Conservation (phyloP, 2,888 invertebrate species). For the Lysandra coridon region DNA sequence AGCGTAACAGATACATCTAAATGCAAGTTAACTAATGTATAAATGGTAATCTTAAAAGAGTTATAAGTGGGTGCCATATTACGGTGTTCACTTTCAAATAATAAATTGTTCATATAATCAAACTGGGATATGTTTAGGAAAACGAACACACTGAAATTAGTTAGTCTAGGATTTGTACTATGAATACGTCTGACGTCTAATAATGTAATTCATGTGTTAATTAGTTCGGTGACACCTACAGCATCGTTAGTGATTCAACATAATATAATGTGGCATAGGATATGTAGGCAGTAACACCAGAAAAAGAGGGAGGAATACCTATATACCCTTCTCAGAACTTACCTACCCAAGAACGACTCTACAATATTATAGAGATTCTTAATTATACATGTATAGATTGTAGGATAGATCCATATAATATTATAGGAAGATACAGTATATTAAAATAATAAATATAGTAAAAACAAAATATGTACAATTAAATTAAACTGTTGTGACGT, state of each 20-base stretch:
- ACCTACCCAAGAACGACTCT: neutral
- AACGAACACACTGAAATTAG: no score
- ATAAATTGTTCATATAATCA: no score
- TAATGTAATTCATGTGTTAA: neutral
- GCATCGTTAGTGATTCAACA: neutral
- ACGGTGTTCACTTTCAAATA: no score
- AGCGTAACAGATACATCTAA: no score
- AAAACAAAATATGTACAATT: no score
- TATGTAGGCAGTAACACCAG: neutral
- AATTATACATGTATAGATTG: neutral
- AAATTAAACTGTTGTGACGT: no score
- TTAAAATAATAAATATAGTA: no score
- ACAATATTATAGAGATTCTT: neutral
- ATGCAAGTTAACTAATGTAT: no score
- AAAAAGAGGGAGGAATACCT: neutral
- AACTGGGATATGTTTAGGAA: no score
- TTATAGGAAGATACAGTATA: no score
- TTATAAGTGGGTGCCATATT: no score
- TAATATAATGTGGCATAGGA: neutral
- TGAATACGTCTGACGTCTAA: neutral
- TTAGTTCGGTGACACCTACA: neutral
- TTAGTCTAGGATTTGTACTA: neutral
- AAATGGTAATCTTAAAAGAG: no score
- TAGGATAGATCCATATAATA: neutral
- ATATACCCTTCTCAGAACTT: neutral